Evolutionary conservation across 2,113 vertebrate species (phyloP), one percentile per base, ranked within the genome.

Genomic region (Sinocyclocheilus grahami): DNA sequence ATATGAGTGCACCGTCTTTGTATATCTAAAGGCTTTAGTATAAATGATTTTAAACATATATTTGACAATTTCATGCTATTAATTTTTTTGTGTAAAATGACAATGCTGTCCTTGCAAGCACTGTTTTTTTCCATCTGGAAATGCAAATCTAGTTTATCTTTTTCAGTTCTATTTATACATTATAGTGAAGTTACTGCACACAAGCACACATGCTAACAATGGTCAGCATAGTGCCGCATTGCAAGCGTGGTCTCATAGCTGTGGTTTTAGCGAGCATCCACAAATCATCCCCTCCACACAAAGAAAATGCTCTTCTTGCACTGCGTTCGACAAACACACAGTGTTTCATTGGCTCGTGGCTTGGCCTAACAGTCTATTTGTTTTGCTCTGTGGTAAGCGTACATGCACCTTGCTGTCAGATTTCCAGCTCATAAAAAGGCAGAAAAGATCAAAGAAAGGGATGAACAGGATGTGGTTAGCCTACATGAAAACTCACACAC

Each of bases 391-490:
- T 86, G 67, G 65, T 81, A 22, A 81, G 42, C 37, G 18, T 51
- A 62, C 53, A 84, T 14, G 7, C 53, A 58, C 16, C 37, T 62
- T 14, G 27, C 8, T 80, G 53, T 48, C 33, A 58, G 51, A 81
- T 74, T 58, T 18, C 65, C 42, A 63, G 27, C n/a, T 24, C 78
- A 27, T 42, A 3, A 60, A 67, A 55, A 78, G 42, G 76, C 42
- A 55, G 20, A 62, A 30, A 18, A 86, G 67, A 79, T 67, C 13
- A 79, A 65, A 71, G 78, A 30, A 72, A 58, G 33, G 33, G 51
- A 69, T 67, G 77, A 69, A 48, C 13, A 86, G 85, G 85, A 86
- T 74, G 85, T 86, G 85, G 85, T 81, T 86, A 62, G 78, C 51
- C 78, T 72, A 53, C 67, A 86, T 48, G 39, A 82, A 42, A 72